A percentile compares a stretch with the other conserved stretches of the same genome.
These are phyloP conservation scores for Pterostichus madidus DNA, from an alignment of 2,888 invertebrate genomes.

Conservation along the genomic window DNA sequence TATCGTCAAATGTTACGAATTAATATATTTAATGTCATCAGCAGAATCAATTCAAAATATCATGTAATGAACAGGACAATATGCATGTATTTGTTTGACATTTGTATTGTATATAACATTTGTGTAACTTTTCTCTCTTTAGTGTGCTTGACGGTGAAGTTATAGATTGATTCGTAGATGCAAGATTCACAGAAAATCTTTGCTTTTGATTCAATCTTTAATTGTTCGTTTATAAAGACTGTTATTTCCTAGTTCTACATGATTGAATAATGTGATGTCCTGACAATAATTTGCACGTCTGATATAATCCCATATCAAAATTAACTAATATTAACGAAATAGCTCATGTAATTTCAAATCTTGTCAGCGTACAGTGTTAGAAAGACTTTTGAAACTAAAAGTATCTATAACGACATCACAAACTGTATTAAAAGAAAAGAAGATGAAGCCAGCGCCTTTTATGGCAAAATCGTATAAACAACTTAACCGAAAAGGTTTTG, in stretches of 20 bases:
- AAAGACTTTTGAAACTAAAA: background rate
- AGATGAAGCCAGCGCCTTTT: background rate
- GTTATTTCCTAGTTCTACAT: too few species aligned
- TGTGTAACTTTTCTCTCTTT: background rate
- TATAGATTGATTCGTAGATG: slow-evolving; percentile 8
- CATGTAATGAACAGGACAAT: slow-evolving; percentile 4
- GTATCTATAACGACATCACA: too few species aligned
- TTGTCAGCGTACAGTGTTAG: slow-evolving; percentile 24
- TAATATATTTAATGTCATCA: slow-evolving; percentile 18
- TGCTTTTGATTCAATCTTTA: background rate
- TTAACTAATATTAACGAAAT: background rate
- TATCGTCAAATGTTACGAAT: slow-evolving; percentile 20
- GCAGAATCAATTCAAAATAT: slow-evolving; percentile 10
- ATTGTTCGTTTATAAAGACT: too few species aligned
- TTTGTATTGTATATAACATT: slow-evolving; percentile 5
- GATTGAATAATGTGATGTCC: slow-evolving; percentile 36
- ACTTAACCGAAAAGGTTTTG: too few species aligned
- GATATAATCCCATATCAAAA: background rate
- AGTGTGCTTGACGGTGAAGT: background rate
- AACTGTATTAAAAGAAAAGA: background rate
- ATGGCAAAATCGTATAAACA: too few species aligned
- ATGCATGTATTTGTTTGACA: slow-evolving; percentile 7
- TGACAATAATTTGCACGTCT: slow-evolving; percentile 50
- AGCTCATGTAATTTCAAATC: slow-evolving; percentile 1
- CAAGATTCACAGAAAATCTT: slow-evolving; percentile 4